Base-by-base conservation (phyloP, 2,113 vertebrate genomes). In the Zeus faber region DNA sequence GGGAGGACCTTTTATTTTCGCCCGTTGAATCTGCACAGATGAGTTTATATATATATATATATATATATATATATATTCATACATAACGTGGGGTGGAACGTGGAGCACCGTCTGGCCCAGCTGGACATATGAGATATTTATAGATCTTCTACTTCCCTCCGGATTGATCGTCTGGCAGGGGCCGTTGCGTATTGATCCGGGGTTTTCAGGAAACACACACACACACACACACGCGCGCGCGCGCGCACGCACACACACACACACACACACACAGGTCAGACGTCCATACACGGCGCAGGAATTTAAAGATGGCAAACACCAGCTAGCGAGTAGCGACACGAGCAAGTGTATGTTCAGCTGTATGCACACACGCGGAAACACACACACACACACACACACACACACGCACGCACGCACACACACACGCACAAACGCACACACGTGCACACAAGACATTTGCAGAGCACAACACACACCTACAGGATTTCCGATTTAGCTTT, bases 61-160 rank as follows among this genome's bases (percentile, higher is more conserved):
- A n/a, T n/a, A n/a, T n/a, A n/a, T n/a, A n/a, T n/a, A n/a, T n/a
- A n/a, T n/a, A n/a, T n/a, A n/a, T n/a, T n/a, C n/a, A n/a, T n/a
- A n/a, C n/a, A n/a, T n/a, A 53, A 31, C 49, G 51, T n/a, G 2
- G 49, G 25, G 35, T 1, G 50, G 54, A 52, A 49, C 33, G 7
- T 37, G 33, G 13, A 54, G 66, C n/a, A n/a, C n/a, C n/a, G n/a
- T 69, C 63, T 55, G 70, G 50, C 60, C 78, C 60, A 72, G 67
- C 62, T 71, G 69, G 65, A 78, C 73, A 70, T 68, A 77, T 69
- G 71, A 69, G 71, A 80, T 79, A 82, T 76, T 74, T 77, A 84
- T 76, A 63, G 76, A 83, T 81, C 57, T 29, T 22, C 33, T n/a
- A 51, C 27, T 49, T 70, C 65, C 48, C 80, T 22, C 49, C n/a